Evolutionary conservation across 2,797 vertebrate genomes (phyloP), one percentile per base, ranked within the genome.

Genomic region (Tarsius wallacei): DNA sequence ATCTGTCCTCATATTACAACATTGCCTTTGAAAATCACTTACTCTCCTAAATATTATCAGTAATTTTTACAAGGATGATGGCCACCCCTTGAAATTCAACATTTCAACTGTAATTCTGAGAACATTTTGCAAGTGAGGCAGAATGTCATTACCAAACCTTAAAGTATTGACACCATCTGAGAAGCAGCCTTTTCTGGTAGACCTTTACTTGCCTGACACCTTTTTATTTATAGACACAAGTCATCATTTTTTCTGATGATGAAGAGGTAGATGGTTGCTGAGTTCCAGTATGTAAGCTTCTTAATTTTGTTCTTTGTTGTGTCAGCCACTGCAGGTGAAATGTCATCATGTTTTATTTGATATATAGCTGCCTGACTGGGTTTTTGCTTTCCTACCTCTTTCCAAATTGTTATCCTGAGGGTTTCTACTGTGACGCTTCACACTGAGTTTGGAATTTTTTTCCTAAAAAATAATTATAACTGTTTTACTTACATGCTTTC

Each of bases 101-200:
- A 96, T 87, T 77, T 87, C 33, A 83, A 16, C 47, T 57, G 19
- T 66, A 68, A 55, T 85, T 78, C 14, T 55, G 59, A 92, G 61
- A 80, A 68, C 47, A 70, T 82, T 93, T 91, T 90, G 4, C 73
- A 86, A 89, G 55, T 80, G 76, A 53, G 7, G 59, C 36, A 82
- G 63, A 80, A 12, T 85, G 68, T 77, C 84, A 77, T 94, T 87
- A 74, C 80, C 73, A 84, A 87, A 90, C 82, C 82, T 80, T 53
- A 94, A 74, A 88, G 55, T 66, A 77, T 88, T 63, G 33, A 81
- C 36, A 57, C 26, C 15, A 51, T 63, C 31, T 93, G 68, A 73
- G 85, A 51, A 73, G 63, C 4, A 16, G 31, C 8, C 49, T 86
- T 66, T 71, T n/a, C n/a, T 21, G 55, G 85, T 87, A 17, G 53